phyloP scores from a whole-genome alignment of 1,140 invertebrate species.

The Diachasmimorpha longicaudata region DNA sequence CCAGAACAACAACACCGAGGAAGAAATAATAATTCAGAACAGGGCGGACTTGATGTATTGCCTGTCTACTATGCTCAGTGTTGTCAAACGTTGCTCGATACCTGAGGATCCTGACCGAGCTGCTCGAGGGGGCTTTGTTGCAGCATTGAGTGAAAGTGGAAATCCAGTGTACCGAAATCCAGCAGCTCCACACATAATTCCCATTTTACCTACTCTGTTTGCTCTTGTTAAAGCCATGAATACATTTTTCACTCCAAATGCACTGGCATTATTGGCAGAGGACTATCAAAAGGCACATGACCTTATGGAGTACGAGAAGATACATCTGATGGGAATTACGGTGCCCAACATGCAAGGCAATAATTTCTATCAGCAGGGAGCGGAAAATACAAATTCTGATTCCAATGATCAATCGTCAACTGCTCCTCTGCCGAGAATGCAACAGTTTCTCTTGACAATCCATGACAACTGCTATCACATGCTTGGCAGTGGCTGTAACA shows the following conservation, averaged over 20 bases:
- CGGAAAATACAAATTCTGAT: constrained; percentile 53
- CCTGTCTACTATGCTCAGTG: constrained; percentile 77
- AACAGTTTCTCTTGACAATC: constrained; percentile 74
- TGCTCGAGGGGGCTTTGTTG: constrained; percentile 80
- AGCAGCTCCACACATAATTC: constrained; percentile 79
- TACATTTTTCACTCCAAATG: constrained; percentile 76
- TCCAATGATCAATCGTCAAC: not conserved
- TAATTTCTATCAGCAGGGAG: constrained; percentile 46
- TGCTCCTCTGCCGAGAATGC: constrained; percentile 78
- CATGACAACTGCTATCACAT: constrained; percentile 81
- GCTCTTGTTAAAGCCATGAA: constrained; percentile 78
- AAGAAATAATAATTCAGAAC: constrained; percentile 45
- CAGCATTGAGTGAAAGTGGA: constrained; percentile 74
- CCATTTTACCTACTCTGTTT: constrained; percentile 78
- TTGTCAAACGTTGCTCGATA: constrained; percentile 84
- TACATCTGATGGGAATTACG: constrained; percentile 69
- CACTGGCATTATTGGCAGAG: constrained; percentile 57
- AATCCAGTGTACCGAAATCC: constrained; percentile 85
- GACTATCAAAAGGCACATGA: constrained; percentile 74
- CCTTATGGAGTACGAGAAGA: constrained; percentile 75
- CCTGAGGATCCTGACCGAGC: constrained; percentile 82
- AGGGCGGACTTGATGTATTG: constrained; percentile 72
- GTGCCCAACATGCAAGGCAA: constrained; percentile 56
- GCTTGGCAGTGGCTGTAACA: constrained; percentile 76
- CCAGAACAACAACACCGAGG: constrained; percentile 67